phyloP scores from a whole-genome alignment of 2,113 vertebrate species.

The Leptobrachium ailaonicum region DNA sequence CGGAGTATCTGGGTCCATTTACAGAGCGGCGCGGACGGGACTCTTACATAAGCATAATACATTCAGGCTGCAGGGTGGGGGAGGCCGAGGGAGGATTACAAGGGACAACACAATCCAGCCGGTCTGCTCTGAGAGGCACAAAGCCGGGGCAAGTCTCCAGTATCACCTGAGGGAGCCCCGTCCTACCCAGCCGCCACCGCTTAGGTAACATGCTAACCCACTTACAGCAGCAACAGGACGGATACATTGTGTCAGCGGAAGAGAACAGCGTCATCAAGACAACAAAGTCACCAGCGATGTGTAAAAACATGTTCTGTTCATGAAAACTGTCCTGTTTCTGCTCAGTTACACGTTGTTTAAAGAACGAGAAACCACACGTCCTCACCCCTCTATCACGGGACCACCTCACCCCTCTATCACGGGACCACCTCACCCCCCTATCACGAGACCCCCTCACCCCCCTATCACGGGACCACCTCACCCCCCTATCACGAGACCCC shows the following conservation, averaged over 20 bases:
- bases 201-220: slow-evolving; percentile 9
- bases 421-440: too few relatives aligned
- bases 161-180: slow-evolving; percentile 19
- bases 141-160: neutral
- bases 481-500: too few relatives aligned
- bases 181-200: neutral
- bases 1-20: neutral
- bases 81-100: neutral
- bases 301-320: too few relatives aligned
- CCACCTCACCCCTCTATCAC: too few relatives aligned
- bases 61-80: neutral
- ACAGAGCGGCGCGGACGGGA: neutral
- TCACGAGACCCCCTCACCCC: too few relatives aligned
- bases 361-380: too few relatives aligned
- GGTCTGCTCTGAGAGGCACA: neutral
- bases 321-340: too few relatives aligned
- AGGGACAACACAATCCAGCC: slow-evolving; percentile 21
- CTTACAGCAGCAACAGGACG: neutral
- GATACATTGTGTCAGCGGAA: neutral
- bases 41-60: slow-evolving; percentile 18
- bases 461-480: too few relatives aligned
- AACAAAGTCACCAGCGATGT: neutral
- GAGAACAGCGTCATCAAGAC: neutral
- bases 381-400: too few relatives aligned
- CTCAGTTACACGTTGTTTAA: too few relatives aligned